Evolutionary conservation across 1,140 invertebrate species (phyloP).

Genomic region (Atta texana): DNA sequence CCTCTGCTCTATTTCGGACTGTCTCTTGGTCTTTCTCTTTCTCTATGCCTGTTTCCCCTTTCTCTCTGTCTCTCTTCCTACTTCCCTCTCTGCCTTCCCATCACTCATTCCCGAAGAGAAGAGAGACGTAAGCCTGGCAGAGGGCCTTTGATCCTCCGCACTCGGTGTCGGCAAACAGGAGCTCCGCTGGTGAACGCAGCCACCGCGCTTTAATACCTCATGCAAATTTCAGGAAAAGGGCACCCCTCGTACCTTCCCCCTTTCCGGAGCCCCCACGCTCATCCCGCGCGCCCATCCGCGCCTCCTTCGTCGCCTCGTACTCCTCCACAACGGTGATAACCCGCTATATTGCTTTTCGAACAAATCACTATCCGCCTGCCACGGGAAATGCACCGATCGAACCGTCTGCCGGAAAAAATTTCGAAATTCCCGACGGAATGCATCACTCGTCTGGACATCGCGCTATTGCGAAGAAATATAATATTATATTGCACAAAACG

Average conservation of each 20-base stretch:
- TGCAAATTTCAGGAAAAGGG: conserved; percentile 85
- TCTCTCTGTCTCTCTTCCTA: conserved; percentile 9
- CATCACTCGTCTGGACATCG: conserved; percentile 33
- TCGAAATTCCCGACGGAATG: conserved; percentile 66
- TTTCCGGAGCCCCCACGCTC: conserved; percentile 60
- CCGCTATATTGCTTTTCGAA: conserved; percentile 86
- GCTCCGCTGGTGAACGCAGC: conserved; percentile 81
- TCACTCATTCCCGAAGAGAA: conserved; percentile 56
- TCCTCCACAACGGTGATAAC: conserved; percentile 76
- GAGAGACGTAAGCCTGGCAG: conserved; percentile 71
- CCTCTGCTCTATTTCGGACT: conserved; percentile 53
- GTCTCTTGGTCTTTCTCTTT: conserved; percentile 6
- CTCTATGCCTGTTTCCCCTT: background rate
- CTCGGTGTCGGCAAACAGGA: conserved; percentile 85
- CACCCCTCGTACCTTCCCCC: conserved; percentile 68
- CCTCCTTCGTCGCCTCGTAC: conserved; percentile 72
- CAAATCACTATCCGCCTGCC: conserved; percentile 85
- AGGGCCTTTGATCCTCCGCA: conserved; percentile 86
- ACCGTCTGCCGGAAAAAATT: conserved; percentile 64
- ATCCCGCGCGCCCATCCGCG: conserved; percentile 68
- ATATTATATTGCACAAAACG: conserved; percentile 1
- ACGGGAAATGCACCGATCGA: conserved; percentile 71
- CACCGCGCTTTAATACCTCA: conserved; percentile 86
- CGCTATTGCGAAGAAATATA: conserved; percentile 49
- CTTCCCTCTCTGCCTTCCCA: conserved; percentile 55